phyloP scores from a whole-genome alignment of 1,140 invertebrate species.

The Acromyrmex heyeri region DNA sequence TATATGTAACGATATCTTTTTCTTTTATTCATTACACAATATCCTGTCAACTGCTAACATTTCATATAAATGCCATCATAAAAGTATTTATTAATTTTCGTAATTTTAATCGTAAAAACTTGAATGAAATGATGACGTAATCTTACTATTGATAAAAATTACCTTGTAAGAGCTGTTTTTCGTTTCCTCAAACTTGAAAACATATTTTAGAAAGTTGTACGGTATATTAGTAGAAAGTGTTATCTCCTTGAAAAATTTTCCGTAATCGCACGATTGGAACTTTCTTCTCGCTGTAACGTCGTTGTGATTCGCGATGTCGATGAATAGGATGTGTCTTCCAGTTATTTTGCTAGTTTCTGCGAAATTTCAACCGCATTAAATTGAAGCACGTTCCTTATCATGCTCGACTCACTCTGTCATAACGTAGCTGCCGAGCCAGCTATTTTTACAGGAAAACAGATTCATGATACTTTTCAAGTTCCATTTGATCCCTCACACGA shows the following conservation, averaged over 20 bases:
- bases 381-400: slow-evolving; percentile 76
- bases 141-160: not conserved
- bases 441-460: slow-evolving; percentile 73
- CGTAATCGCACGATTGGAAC: slow-evolving; percentile 33
- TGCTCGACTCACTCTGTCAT: slow-evolving; percentile 58
- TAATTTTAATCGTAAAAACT: not conserved
- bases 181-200: not conserved
- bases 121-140: not conserved
- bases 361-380: slow-evolving; percentile 72
- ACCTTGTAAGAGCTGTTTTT: not conserved
- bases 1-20: not conserved
- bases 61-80: not conserved
- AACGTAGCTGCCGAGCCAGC: slow-evolving; percentile 73
- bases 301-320: slow-evolving; percentile 21
- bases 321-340: slow-evolving; percentile 24
- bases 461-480: slow-evolving; percentile 66
- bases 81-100: not conserved
- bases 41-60: not conserved
- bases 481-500: slow-evolving; percentile 51
- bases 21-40: not conserved
- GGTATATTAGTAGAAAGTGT: not conserved
- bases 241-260: slow-evolving; percentile 18
- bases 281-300: not conserved
- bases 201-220: not conserved
- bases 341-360: slow-evolving; percentile 67